Evolutionary conservation across 2,888 invertebrate genomes (phyloP), one percentile per base, ranked within the genome.

Genomic region (Platypus cylindrus): DNA sequence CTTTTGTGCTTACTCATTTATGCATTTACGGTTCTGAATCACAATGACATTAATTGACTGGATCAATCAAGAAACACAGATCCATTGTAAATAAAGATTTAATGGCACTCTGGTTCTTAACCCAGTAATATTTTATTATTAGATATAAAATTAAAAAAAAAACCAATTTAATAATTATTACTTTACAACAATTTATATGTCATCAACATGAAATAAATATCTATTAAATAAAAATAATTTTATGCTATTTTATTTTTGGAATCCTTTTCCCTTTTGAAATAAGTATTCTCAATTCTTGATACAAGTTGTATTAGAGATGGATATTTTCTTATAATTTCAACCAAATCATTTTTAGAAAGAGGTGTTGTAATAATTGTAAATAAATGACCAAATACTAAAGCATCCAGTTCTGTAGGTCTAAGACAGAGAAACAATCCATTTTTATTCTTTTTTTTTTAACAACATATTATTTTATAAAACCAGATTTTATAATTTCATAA

Each of bases 371-470:
- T 67, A 47, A 97, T 80, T 0, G 90, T 85, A 64, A 84, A 97
- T n/a, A 97, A 71, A 63, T 97, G 97, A 0, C 95, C 97, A 68
- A 94, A 98, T 0, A 91, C 86, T 20, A 97, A 64, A 2, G 95
- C 95, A 63, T 98, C 97, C 43, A 95, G 65, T 63, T 97, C 95
- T 17, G 91, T 91, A 1, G 94, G 93, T 34, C 86, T 86, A 67
- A 47, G 67, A 62, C 50, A 41, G 41, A 15, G n/a, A n/a, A n/a
- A n/a, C n/a, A n/a, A n/a, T n/a, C n/a, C n/a, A n/a, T n/a, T n/a
- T n/a, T n/a, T n/a, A n/a, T n/a, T n/a, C n/a, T n/a, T n/a, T n/a
- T n/a, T n/a, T n/a, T n/a, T n/a, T n/a, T n/a, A n/a, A n/a, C n/a
- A n/a, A n/a, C n/a, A n/a, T n/a, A n/a, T n/a, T n/a, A n/a, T n/a